These are phyloP conservation scores for Mystacides longicornis DNA, from an alignment of 2,888 invertebrate genomes.

Conservation along the genomic window DNA sequence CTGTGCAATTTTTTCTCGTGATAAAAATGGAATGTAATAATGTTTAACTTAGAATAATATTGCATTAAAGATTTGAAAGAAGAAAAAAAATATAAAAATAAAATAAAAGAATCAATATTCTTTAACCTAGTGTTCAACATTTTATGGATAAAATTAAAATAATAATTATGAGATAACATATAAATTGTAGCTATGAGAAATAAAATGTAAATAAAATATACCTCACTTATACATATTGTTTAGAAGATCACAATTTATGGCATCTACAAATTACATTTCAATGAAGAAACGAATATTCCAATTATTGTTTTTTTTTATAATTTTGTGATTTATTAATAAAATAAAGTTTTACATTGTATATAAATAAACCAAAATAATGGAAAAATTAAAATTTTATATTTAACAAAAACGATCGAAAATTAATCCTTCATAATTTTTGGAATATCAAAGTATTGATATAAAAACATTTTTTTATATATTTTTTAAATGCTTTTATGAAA, in stretches of 20 bases:
- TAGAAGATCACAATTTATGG: constrained; percentile 26
- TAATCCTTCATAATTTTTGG: too few species aligned
- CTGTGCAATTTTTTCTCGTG: too few species aligned
- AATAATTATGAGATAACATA: constrained; percentile 6
- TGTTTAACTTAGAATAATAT: constrained; percentile 19
- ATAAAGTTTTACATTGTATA: too few species aligned
- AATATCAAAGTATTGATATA: too few species aligned
- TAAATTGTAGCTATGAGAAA: constrained; percentile 1
- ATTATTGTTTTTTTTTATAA: too few species aligned
- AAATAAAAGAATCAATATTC: constrained; percentile 9
- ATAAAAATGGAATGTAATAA: too few species aligned
- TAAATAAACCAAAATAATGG: too few species aligned
- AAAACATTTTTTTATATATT: too few species aligned
- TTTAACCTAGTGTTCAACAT: constrained; percentile 7
- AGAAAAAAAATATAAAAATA: constrained; percentile 5
- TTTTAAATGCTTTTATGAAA: too few species aligned
- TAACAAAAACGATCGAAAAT: too few species aligned
- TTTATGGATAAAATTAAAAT: constrained; percentile 13
- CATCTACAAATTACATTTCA: constrained; percentile 11
- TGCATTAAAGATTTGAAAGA: constrained; percentile 22
- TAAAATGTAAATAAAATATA: not conserved
- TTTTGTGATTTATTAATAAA: too few species aligned
- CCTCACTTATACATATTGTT: constrained; percentile 15
- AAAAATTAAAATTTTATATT: too few species aligned
- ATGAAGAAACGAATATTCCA: constrained; percentile 2